Conservation (phyloP, 2,113 vertebrate species). For the Cephalophus harveyi region DNA sequence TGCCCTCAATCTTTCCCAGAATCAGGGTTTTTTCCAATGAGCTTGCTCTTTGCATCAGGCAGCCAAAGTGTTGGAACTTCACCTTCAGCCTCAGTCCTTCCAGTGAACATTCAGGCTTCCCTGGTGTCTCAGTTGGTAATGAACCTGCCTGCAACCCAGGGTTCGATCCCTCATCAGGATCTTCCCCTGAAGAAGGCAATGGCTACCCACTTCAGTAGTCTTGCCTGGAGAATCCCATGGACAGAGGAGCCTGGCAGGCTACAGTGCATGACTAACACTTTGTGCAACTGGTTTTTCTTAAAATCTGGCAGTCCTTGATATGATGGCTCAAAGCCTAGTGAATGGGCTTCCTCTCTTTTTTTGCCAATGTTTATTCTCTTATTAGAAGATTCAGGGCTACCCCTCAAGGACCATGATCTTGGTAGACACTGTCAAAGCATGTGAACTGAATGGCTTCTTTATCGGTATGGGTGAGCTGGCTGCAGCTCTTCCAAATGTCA, state of each 20-base stretch:
- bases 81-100: neutral
- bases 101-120: neutral
- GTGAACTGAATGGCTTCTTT: neutral
- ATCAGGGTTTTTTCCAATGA: neutral
- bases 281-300: neutral
- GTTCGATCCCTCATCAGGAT: neutral
- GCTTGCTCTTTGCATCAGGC: neutral
- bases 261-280: neutral
- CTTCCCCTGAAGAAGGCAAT: neutral
- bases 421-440: neutral
- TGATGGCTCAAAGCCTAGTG: neutral
- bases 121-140: neutral
- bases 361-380: neutral
- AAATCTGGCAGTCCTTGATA: neutral
- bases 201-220: neutral
- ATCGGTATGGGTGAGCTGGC: neutral
- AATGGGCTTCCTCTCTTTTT: neutral
- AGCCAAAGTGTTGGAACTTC: neutral
- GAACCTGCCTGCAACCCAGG: neutral
- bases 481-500: neutral
- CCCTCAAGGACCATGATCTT: neutral
- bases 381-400: neutral
- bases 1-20: neutral
- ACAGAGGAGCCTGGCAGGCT: neutral
- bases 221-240: neutral